A percentile compares a stretch with the other conserved stretches of the same genome.
Evolutionary conservation across 2,888 invertebrate genomes (phyloP).

Genomic region (Lottia scabra): DNA sequence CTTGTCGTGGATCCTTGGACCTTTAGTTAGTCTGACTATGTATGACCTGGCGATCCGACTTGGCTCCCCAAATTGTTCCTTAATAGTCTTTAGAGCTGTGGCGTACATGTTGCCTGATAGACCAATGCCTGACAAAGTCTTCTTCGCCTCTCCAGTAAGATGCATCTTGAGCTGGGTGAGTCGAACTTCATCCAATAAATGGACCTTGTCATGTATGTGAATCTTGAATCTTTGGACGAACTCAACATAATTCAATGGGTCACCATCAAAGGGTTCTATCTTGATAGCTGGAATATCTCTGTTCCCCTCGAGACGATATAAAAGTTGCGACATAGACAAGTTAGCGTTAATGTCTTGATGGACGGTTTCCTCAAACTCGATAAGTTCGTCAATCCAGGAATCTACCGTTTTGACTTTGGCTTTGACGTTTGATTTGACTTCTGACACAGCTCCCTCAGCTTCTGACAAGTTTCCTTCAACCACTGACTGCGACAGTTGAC

Average conservation of each 20-base stretch:
- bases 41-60: neutral
- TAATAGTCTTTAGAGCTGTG: neutral
- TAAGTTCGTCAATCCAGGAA: conserved; percentile 9
- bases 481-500: too few relatives aligned
- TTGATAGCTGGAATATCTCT: neutral
- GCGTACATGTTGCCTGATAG: neutral
- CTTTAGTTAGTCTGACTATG: too few relatives aligned
- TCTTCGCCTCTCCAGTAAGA: neutral
- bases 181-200: neutral
- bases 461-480: too few relatives aligned
- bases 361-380: conserved; percentile 1
- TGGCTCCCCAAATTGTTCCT: neutral
- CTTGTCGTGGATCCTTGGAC: too few relatives aligned
- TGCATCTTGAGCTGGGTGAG: neutral
- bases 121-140: too few relatives aligned
- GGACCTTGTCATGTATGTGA: neutral
- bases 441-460: too few relatives aligned
- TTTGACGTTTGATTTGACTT: too few relatives aligned
- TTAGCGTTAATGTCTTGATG: neutral
- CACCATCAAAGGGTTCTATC: neutral
- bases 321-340: neutral
- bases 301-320: neutral
- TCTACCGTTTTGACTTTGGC: neutral
- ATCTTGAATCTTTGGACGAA: neutral
- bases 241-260: neutral